Base-by-base conservation (phyloP, 2,888 invertebrate genomes). In the Protophormia terraenovae region DNA sequence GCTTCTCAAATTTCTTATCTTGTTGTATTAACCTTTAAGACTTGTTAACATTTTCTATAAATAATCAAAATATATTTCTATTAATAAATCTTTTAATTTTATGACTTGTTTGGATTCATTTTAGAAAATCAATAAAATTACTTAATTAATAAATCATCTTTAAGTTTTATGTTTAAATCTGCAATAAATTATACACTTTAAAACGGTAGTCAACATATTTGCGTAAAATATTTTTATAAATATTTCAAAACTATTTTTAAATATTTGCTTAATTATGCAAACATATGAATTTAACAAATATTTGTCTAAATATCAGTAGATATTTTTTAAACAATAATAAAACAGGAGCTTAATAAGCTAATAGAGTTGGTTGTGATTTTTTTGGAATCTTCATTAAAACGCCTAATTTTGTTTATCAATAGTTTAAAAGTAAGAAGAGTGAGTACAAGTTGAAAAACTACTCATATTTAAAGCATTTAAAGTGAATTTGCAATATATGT, bases 121-220 rank as follows among this genome's bases (percentile, higher is more conserved):
- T n/a, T n/a, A 16, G 12, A 41, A 12, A 69, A 12, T 32, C 22
- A 60, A 38, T 27, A 60, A 16, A 3, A 47, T 47, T 50, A 38
- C 14, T 72, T 16, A 71, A 72, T 53, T 24, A 53, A 72, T 72
- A 72, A 64, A 79, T 79, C 71, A 55, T 64, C 19, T 53, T 53
- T 62, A 22, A 53, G 55, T 14, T 53, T 29, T 41, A 64, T 64
- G 79, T 64, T 79, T 64, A 16, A 64, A 55, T 72, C 22, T 16
- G 19, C 55, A 45, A 72, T 72, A 64, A 66, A 64, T 72, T 72
- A 45, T 72, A 72, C 45, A 80, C 79, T 80, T 66, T 45, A 58
- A n/a, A 80, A 72, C 79, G 35, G 72, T 72, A 72, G 79, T 72
- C 55, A 72, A 35, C n/a, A n/a, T 32, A 24, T 64, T 41, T 35